phyloP scores from a whole-genome alignment of 2,797 vertebrate genomes.

The Lepilemur septentrionalis region DNA sequence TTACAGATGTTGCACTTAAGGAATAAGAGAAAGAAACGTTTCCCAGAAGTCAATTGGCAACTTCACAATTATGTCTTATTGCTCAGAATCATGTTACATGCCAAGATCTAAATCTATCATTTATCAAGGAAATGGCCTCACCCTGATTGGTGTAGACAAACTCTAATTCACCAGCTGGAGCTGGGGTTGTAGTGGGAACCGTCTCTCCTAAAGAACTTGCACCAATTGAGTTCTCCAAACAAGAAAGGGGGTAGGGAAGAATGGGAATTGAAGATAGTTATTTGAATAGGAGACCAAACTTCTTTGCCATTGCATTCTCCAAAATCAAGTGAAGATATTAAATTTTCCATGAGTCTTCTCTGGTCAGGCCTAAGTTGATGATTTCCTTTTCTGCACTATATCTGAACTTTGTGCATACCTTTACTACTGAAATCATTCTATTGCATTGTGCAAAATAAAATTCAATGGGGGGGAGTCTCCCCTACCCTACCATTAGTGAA shows the following conservation, averaged over 20 bases:
- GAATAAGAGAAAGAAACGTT: background rate
- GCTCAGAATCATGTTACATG: background rate
- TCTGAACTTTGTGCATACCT: background rate
- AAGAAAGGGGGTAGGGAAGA: background rate
- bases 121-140: background rate
- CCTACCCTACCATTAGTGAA: background rate
- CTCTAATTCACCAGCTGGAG: background rate
- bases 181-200: background rate
- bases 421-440: background rate
- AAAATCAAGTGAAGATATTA: constrained; percentile 19
- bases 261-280: background rate
- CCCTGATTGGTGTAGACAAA: background rate
- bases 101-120: background rate
- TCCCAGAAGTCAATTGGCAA: background rate
- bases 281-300: background rate
- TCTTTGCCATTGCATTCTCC: background rate
- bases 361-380: background rate
- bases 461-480: background rate
- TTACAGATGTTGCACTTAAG: background rate
- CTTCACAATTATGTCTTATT: background rate
- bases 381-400: background rate
- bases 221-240: background rate
- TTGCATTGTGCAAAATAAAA: background rate
- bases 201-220: background rate
- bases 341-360: background rate